phyloP scores from a whole-genome alignment of 2,797 vertebrate genomes.

The Chelmon rostratus region DNA sequence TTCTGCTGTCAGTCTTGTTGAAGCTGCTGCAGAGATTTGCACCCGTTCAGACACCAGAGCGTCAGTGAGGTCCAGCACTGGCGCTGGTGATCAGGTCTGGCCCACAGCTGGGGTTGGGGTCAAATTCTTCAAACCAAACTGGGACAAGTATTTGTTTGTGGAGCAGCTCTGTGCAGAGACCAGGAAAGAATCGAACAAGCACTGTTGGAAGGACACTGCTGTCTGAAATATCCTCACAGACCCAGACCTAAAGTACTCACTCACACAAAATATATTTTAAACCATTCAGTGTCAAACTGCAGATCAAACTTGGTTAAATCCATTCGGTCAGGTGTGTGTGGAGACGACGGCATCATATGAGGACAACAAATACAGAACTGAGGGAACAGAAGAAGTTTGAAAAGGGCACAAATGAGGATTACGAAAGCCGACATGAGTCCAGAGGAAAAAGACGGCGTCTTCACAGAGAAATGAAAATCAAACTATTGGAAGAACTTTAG shows the following conservation, averaged over 20 bases:
- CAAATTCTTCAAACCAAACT: background rate
- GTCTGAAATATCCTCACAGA: background rate
- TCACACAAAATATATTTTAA: background rate
- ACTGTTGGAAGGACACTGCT: background rate
- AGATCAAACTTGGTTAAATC: background rate
- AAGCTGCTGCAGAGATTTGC: too few species aligned
- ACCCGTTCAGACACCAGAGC: too few species aligned
- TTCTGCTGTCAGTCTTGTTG: background rate
- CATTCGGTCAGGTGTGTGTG: background rate
- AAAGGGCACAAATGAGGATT: background rate
- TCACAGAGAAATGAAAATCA: background rate
- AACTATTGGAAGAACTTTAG: background rate
- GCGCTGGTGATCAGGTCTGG: too few species aligned
- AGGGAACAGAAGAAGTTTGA: background rate
- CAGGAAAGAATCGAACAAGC: too few species aligned
- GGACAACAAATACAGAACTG: background rate
- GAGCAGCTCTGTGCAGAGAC: too few species aligned
- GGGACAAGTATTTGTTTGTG: background rate
- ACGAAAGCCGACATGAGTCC: background rate
- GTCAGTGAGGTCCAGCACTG: too few species aligned
- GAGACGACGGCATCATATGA: background rate
- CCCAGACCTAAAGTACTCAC: background rate
- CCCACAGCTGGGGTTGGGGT: background rate
- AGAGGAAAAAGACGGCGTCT: background rate
- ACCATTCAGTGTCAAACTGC: background rate